Evolutionary conservation across 1,140 invertebrate species (phyloP), one percentile per base, ranked within the genome.

Genomic region (Marisa cornuarietis): DNA sequence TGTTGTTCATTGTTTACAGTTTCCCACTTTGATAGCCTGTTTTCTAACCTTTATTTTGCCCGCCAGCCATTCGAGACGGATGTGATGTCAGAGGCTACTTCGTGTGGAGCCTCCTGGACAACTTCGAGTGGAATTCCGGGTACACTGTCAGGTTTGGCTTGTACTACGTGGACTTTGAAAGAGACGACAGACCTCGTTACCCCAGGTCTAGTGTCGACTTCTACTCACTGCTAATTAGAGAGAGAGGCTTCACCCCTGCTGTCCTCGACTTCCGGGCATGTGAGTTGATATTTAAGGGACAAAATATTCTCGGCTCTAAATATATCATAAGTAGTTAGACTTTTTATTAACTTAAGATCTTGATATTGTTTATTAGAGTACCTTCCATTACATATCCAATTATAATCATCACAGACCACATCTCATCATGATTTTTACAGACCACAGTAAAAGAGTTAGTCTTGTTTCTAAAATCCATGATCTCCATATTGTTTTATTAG

Each of bases 71-170:
- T 51, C 90, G 93, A 20, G 93, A 95, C 83, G 92, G 93, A 0
- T 94, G 93, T 63, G 92, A 94, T 42, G 92, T 96, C 0, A 88
- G 91, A 42, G 94, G 92, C 0, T 96, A 96, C 86, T 93, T 93
- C 0, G 90, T 93, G 72, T 96, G 95, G 95, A 94, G 93, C 82
- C 87, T 96, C 0, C 88, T 96, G 75, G 95, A 96, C 82, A 95
- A 95, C 87, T 95, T 95, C 87, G 95, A 96, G 89, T 96, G 95
- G 95, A 87, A 87, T 0, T 84, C 66, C 52, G 91, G 91, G 3
- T 91, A 90, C 82, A 84, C 76, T 0, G 90, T 93, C 79, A 94
- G 93, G 83, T 95, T 95, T 87, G 95, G 95, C 2, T 85, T 96
- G 0, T 94, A 94, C 82, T 82, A 93, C 22, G 94, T 96, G 1